Base-by-base conservation (phyloP, 2,113 vertebrate genomes). In the Brachionichthys hirsutus region DNA sequence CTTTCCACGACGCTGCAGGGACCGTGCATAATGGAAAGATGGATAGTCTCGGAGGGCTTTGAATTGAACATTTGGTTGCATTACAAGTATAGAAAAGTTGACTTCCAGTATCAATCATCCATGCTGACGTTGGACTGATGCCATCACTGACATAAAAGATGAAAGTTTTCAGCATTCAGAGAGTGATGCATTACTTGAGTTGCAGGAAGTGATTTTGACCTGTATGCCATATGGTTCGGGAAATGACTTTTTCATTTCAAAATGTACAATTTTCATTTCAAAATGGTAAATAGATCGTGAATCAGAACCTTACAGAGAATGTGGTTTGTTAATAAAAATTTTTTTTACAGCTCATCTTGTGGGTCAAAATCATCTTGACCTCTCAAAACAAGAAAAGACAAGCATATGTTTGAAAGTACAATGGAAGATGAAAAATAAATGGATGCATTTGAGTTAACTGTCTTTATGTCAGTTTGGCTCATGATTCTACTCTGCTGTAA, bases 61-160 rank as follows among this genome's bases (percentile, higher is more conserved):
- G 22, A 46, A 58, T 43, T 44, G 18, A n/a, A 16, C 54, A 18
- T 59, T 50, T 71, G 57, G 46, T 15, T 65, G 38, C 22, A 54
- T 49, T 54, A 42, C n/a, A 54, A 51, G 45, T 54, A 46, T 75
- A 22, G 40, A 76, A 70, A 52, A 50, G 45, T 61, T 74, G 52
- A 66, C 20, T n/a, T 17, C 3, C 12, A 14, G 64, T 3, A 22
- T 36, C 36, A 44, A 42, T 38, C 2, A 67, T 40, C 15, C n/a
- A 12, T 54, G 54, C 19, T 76, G 61, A 57, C 22, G 36, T 36
- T 72, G 63, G 57, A 67, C 14, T 24, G 50, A 59, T 59, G 66
- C 57, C 62, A 67, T 46, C 15, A 40, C 34, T 65, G 12, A 55
- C 47, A 66, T 35, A 46, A 17, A 12, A 45, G 11, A 20, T 48